Conservation (phyloP, 2,113 vertebrate genomes). For the Engystomops pustulosus region DNA sequence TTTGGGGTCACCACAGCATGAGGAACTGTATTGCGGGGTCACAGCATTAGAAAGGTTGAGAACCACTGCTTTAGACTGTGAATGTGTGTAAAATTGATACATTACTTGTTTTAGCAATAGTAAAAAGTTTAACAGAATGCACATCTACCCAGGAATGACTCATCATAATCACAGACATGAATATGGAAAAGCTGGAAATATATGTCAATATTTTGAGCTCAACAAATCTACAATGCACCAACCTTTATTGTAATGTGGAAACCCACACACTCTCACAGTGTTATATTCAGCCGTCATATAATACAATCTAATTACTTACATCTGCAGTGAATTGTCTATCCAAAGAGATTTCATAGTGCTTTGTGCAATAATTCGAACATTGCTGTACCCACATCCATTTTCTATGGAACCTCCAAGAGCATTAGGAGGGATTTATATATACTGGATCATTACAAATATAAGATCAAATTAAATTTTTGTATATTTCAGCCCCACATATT, state of each 20-base stretch:
- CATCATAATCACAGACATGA: slow-evolving; percentile 26
- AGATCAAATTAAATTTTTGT: too few relatives aligned
- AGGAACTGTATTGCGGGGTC: not conserved
- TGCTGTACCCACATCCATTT: not conserved
- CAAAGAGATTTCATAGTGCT: not conserved
- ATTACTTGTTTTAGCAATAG: not conserved
- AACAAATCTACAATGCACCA: slow-evolving; percentile 1
- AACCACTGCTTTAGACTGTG: not conserved
- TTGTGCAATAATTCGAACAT: not conserved
- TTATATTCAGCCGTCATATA: not conserved
- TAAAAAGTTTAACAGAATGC: not conserved
- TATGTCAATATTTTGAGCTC: slow-evolving; percentile 36
- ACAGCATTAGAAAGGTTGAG: too few relatives aligned
- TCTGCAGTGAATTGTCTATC: not conserved
- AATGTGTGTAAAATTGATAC: not conserved
- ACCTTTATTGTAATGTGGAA: slow-evolving; percentile 26
- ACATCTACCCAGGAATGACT: not conserved
- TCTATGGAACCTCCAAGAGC: too few relatives aligned
- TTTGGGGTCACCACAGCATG: too few relatives aligned
- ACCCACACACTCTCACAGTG: not conserved
- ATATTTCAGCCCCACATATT: too few relatives aligned
- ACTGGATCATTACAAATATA: too few relatives aligned
- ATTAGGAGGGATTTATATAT: too few relatives aligned
- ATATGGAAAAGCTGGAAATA: slow-evolving; percentile 19
- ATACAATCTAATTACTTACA: not conserved